Base-by-base conservation (phyloP, 2,113 vertebrate genomes). In the Triplophysa siluroides region DNA sequence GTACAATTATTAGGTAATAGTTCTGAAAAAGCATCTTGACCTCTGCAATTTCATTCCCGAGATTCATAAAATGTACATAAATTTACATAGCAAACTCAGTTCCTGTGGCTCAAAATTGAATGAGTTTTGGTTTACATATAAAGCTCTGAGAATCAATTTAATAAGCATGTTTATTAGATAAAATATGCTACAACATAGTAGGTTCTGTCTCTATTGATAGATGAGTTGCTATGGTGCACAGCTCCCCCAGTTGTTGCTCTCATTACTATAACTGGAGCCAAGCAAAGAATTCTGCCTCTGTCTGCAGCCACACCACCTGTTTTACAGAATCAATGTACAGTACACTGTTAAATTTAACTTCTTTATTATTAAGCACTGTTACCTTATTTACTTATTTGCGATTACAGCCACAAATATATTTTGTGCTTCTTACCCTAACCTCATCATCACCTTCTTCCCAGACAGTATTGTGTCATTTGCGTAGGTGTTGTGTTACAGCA, bases 151-250 rank as follows among this genome's bases (percentile, higher is more conserved):
- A 16, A 14, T 14, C 50, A 52, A 18, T 52, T 52, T 18, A 52
- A 52, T 52, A 4, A 52, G 47, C 47, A 14, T 2, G 8, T n/a
- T 56, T n/a, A n/a, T 56, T 21, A 21, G 54, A n/a, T n/a, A 56
- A 56, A 56, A n/a, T n/a, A 9, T 9, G 18, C 19, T n/a, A 9
- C 19, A 58, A 21, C 19, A 21, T 58, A 23, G 66, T 67, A 66
- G 50, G 29, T 52, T 38, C 38, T 63, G 18, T 76, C 23, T 60
- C 63, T 68, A 43, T 76, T 81, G 23, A 64, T 58, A 24, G 54
- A 41, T 18, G 41, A 76, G 56, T 76, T 69, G 54, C 56, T 24
- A 76, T 76, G 79, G 79, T 68, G 19, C 79, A 76, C 11, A 76
- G 23, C 52, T 69, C 71, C 72, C 65, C 50, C 21, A 33, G 54